Percentiles rank a stretch among this genome's conserved stretches.
These are phyloP conservation scores for Phalacrocorax carbo DNA, from an alignment of 2,113 vertebrate species.

Conservation along the genomic window DNA sequence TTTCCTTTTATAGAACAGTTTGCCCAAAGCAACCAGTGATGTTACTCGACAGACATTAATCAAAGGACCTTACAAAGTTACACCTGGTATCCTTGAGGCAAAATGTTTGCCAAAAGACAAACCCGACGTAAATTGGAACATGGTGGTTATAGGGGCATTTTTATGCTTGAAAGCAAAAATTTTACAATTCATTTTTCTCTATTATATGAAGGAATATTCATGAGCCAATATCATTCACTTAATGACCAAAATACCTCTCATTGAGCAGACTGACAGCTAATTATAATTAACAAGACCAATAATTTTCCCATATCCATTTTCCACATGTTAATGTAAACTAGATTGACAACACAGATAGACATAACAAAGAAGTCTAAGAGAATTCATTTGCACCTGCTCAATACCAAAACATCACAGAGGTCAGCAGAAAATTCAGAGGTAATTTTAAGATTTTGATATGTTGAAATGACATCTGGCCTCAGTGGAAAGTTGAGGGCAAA, in stretches of 20 bases:
- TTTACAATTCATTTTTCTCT: not conserved
- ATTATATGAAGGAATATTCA: conserved; percentile 28
- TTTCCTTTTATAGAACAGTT: conserved; percentile 54
- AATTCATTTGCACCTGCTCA: conserved; percentile 52
- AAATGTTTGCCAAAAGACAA: conserved; percentile 17
- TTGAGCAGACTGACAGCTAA: conserved; percentile 56
- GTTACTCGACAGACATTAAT: conserved; percentile 10
- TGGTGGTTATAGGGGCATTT: not conserved
- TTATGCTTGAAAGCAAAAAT: conserved; percentile 19
- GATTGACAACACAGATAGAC: conserved; percentile 48
- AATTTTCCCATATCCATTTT: conserved; percentile 48
- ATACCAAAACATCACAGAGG: conserved; percentile 42
- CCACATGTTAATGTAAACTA: conserved; percentile 42
- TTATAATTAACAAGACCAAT: conserved; percentile 62
- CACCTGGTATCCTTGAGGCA: conserved; percentile 38
- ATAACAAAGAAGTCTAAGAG: conserved; percentile 47
- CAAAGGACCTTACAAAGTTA: not conserved
- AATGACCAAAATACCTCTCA: conserved; percentile 45
- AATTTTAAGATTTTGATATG: conserved; percentile 55
- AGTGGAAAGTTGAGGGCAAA: conserved; percentile 5
- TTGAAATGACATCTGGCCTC: conserved; percentile 46
- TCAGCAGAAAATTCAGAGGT: conserved; percentile 52
- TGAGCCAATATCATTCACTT: conserved; percentile 8
- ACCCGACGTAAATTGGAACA: not conserved
- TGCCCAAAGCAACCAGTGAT: conserved; percentile 35